Base-by-base conservation (phyloP, 2,113 vertebrate genomes). In the Agapornis roseicollis region DNA sequence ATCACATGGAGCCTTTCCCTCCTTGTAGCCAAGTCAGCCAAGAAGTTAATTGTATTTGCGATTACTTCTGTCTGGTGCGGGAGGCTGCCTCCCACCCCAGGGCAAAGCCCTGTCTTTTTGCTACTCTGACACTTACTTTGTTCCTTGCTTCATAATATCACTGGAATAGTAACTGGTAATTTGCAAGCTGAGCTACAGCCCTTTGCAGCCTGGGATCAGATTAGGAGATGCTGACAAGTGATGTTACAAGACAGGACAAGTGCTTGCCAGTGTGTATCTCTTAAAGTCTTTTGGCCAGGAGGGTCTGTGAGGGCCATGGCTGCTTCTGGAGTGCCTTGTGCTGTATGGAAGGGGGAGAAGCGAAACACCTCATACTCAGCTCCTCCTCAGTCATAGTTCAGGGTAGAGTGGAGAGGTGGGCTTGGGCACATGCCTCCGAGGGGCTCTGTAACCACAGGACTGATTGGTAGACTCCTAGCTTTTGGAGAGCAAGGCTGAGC, bases 181-280 rank as follows among this genome's bases (percentile, higher is more conserved):
- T 96, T 88, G 49, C 8, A 10, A 33, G 65, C 61, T 72, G 84
- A 94, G 78, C 60, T 91, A 74, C 78, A 84, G 28, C 58, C 35
- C 25, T 95, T 68, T 84, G 87, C 89, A 91, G 87, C 53, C 68
- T 46, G 50, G 58, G 41, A 91, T 96, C 91, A 88, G 95, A 89
- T 93, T 90, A 93, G 83, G 74, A 80, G 90, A 49, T 1, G 95
- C 92, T 94, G 90, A 90, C 72, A 55, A 74, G 83, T 9, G 73
- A 69, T 88, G 69, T 55, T 93, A 71, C 66, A 65, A 33, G 86
- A 55, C 52, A 52, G 52, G 37, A 60, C 65, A 50, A 84, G 60
- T 47, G 65, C 33, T 90, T 76, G 52, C 29, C 77, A 33, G 2
- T n/a, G 2, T 13, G 19, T 53, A 1, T 77, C 6, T 80, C 39